These are phyloP conservation scores for Nephila pilipes DNA, from an alignment of 1,140 invertebrate genomes.

Conservation along the genomic window DNA sequence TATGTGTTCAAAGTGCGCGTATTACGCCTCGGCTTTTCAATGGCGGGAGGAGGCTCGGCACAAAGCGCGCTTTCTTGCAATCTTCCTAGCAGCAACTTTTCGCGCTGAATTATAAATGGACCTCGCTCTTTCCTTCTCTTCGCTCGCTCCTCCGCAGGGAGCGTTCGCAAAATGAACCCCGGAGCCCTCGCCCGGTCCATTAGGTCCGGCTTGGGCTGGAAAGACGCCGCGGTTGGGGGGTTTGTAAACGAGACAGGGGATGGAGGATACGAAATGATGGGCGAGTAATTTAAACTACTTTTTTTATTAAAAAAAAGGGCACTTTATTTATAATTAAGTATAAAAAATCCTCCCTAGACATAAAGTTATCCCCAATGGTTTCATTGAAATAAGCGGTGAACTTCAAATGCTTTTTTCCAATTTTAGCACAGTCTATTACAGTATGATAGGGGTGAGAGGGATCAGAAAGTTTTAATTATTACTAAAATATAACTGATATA, in stretches of 20 bases:
- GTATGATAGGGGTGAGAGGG: too few relatives aligned
- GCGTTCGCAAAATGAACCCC: constrained; percentile 34
- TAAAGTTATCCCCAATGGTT: too few relatives aligned
- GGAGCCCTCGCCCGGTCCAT: neutral
- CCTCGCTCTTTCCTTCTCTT: neutral
- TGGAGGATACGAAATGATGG: too few relatives aligned
- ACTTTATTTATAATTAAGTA: neutral
- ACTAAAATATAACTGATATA: too few relatives aligned
- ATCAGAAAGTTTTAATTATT: too few relatives aligned
- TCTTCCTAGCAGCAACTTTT: constrained; percentile 75
- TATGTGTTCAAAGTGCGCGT: constrained; percentile 77
- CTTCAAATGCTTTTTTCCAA: too few relatives aligned
- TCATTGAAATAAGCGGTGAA: too few relatives aligned
- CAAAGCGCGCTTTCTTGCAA: constrained; percentile 75
- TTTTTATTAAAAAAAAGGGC: too few relatives aligned
- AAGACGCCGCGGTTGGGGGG: too few relatives aligned
- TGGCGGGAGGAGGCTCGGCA: neutral
- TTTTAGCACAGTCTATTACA: too few relatives aligned
- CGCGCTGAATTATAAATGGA: constrained; percentile 77
- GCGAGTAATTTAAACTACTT: too few relatives aligned
- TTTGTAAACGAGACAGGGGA: too few relatives aligned
- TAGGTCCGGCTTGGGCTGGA: neutral
- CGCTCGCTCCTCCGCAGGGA: neutral
- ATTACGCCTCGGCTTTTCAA: constrained; percentile 72
- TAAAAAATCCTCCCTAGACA: neutral